A percentile compares a stretch with the other conserved stretches of the same genome.
phyloP scores from a whole-genome alignment of 2,113 vertebrate species.

The Papio anubis region DNA sequence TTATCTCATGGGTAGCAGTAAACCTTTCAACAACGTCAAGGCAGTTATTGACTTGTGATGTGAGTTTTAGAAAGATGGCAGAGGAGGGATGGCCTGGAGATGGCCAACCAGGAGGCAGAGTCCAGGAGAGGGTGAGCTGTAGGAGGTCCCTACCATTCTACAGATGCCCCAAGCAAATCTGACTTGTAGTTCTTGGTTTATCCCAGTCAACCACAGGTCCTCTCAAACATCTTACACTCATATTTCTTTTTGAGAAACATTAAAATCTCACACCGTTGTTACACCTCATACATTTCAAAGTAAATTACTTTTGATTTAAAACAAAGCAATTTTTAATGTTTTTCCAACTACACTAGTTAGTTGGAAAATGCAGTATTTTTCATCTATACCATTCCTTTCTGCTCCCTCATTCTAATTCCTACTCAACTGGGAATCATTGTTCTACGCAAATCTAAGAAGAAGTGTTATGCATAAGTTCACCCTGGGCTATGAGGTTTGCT shows the following conservation, averaged over 20 bases:
- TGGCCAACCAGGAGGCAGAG: background rate
- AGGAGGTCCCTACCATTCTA: background rate
- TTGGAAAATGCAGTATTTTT: no score
- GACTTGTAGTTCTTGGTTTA: background rate
- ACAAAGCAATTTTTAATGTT: background rate
- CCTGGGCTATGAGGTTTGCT: background rate
- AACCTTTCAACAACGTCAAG: background rate
- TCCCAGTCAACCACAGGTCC: background rate
- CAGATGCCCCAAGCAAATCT: background rate
- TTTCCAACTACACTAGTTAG: background rate
- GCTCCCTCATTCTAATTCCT: background rate
- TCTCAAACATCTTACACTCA: background rate
- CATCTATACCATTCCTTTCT: no score
- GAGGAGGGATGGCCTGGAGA: background rate
- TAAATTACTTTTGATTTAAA: constrained; percentile 22
- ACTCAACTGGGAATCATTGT: background rate
- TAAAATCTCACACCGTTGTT: background rate
- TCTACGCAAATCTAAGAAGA: background rate
- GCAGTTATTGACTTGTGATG: background rate
- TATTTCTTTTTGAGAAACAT: background rate
- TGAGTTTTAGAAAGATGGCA: background rate
- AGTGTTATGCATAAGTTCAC: background rate
- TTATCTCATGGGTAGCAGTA: background rate
- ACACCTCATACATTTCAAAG: background rate
- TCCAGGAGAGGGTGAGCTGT: background rate